Conservation (phyloP, 1,140 invertebrate genomes). For the Stegodyphus mimosarum region DNA sequence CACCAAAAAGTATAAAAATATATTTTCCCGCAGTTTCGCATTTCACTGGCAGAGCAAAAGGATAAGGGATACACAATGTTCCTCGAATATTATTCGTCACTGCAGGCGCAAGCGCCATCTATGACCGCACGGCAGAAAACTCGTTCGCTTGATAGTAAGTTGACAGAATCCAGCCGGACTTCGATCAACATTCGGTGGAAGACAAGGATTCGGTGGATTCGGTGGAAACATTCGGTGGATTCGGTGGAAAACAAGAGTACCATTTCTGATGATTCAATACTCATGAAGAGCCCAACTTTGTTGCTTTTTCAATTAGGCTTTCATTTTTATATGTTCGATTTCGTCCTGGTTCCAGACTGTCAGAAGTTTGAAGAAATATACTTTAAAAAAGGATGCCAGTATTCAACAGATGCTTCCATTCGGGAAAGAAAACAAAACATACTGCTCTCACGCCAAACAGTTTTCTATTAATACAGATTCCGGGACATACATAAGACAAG, state of each 20-base stretch:
- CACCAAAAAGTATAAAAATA: constrained; percentile 45
- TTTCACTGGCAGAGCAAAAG: constrained; percentile 47
- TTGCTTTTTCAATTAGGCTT: too few relatives aligned
- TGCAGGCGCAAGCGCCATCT: constrained; percentile 43
- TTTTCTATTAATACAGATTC: too few relatives aligned
- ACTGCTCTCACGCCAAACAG: too few relatives aligned
- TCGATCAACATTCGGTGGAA: constrained; percentile 1
- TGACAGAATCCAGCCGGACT: constrained; percentile 57
- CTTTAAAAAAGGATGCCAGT: too few relatives aligned
- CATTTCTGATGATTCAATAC: too few relatives aligned
- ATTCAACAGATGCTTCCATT: too few relatives aligned
- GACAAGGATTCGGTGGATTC: background rate
- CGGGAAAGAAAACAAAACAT: too few relatives aligned
- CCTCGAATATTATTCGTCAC: constrained; percentile 33
- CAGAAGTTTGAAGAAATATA: too few relatives aligned
- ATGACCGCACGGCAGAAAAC: background rate
- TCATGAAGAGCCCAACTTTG: too few relatives aligned
- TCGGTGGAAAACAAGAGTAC: background rate
- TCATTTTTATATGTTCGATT: too few relatives aligned
- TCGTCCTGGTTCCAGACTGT: too few relatives aligned
- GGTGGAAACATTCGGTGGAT: background rate
- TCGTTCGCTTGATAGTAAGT: constrained; percentile 27
- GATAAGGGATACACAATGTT: constrained; percentile 38
- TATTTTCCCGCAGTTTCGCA: constrained; percentile 36
- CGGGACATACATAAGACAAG: too few relatives aligned